Base-by-base conservation (phyloP, 2,113 vertebrate species). In the Ctenomys sociabilis region DNA sequence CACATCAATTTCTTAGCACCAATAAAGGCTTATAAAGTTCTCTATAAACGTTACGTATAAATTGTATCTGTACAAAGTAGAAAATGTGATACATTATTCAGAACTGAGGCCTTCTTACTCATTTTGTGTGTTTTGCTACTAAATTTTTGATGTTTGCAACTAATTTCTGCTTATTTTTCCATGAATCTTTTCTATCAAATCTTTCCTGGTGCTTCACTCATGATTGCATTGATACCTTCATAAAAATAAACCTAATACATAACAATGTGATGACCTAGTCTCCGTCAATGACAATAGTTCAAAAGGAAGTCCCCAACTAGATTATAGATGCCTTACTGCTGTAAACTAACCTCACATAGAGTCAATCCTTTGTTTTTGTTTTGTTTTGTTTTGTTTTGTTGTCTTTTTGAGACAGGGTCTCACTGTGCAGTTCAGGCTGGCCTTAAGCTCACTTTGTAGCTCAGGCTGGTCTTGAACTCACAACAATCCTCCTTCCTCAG, bases 211-310 rank as follows among this genome's bases (percentile, higher is more conserved):
- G 1, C 32, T 84, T 73, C 57, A 43, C 14, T 37, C 61, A 37
- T 45, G 30, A 85, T 54, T 63, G 87, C 13, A 73, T 9, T 72
- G 21, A 17, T 30, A 32, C 85, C 24, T 73, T 66, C 8, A 21
- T 85, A 86, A 24, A 24, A 90, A 73, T 52, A 91, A 96, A 91
- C 81, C 14, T 1, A 49, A 17, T 43, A 3, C 17, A 59, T n/a
- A 88, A 83, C 10, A 43, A 80, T 75, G 80, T 87, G n/a, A 89
- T 75, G 17, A 87, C 64, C 66, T 77, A 57, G 2, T 93, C 35
- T 59, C n/a, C 92, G 13, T 81, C 43, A 63, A 32, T 78, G 32
- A 90, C 26, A 94, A 81, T 87, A 91, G 90, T 40, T 91, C 54
- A 72, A 83, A 92, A n/a, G 40, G 94, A 89, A 75, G 5, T 19